Conservation (phyloP, 1,140 invertebrate species). For the Dufourea novaeangliae region DNA sequence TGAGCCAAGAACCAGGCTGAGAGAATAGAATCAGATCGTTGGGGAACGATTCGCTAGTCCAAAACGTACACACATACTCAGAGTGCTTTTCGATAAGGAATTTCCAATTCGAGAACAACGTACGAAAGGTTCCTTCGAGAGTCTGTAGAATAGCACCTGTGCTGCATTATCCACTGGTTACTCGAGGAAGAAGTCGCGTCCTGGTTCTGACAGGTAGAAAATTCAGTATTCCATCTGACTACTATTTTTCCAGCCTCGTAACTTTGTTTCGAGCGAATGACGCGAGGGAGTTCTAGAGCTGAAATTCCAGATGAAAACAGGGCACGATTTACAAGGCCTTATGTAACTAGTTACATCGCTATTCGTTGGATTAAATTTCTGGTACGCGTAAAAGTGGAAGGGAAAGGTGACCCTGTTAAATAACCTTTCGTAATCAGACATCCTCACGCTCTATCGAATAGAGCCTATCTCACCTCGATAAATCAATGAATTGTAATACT, state of each 20-base stretch:
- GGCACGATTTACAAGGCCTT: neutral
- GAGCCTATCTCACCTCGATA: conserved; percentile 30
- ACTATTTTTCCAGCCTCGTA: too few relatives aligned
- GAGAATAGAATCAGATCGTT: neutral
- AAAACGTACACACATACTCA: too few relatives aligned
- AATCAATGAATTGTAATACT: conserved; percentile 45
- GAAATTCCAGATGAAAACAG: neutral
- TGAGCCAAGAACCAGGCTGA: neutral
- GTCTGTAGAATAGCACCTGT: too few relatives aligned
- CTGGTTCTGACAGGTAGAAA: too few relatives aligned
- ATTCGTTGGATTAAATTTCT: conserved; percentile 20
- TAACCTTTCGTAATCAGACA: conserved; percentile 38
- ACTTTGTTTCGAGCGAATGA: neutral
- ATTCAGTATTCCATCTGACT: neutral
- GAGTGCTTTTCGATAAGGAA: neutral
- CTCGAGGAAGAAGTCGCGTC: too few relatives aligned
- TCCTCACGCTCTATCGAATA: conserved; percentile 18
- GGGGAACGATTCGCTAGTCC: neutral
- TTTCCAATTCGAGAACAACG: neutral
- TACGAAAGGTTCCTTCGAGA: neutral
- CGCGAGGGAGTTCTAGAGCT: neutral
- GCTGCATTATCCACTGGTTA: too few relatives aligned
- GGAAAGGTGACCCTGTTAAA: conserved; percentile 46
- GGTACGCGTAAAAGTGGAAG: neutral
- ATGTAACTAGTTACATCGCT: conserved; percentile 1